Evolutionary conservation across 1,140 invertebrate genomes (phyloP), one percentile per base, ranked within the genome.

Genomic region (Gryllus bimaculatus): DNA sequence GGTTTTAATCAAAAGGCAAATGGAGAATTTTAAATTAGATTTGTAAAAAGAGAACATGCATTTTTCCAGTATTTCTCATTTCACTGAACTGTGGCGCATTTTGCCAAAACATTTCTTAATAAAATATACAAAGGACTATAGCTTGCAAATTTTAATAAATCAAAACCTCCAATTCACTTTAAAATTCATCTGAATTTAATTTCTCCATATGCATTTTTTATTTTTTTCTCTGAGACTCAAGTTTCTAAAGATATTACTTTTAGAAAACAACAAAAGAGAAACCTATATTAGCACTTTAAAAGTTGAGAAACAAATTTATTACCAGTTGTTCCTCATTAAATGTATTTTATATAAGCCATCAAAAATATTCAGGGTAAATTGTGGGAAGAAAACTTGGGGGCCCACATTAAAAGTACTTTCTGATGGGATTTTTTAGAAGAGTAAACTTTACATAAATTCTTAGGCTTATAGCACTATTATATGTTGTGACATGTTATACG

Each of bases 21-120:
- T 66, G 54, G 54, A 66, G 54, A 66, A 66, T 66, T 66, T 66
- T 66, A 66, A 66, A 66, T 66, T 66, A 66, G 54, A 66, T 66
- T 66, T 66, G 54, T 66, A 3, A 66, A 66, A 66, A 66, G 54
- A 66, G 54, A 66, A 66, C 54, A 66, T 66, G 54, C 54, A 66
- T 66, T 66, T 66, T 66, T 66, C 54, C 10, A 66, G 18, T 66
- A 18, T 13, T 66, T 66, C 26, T 39, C 26, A 39, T 39, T 39
- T 39, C 26, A 39, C 26, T 39, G 26, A 39, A 66, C 18, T 10
- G 54, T 66, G 54, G 54, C 54, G 0, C 10, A 66, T 66, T 39
- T 13, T 66, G 54, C 54, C 54, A 66, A 66, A 66, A 66, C 54
- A 66, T 66, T 66, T 66, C 18, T 66, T 66, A 66, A 66, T 66